phyloP scores from a whole-genome alignment of 2,113 vertebrate species.

The Paramisgurnus dabryanus region DNA sequence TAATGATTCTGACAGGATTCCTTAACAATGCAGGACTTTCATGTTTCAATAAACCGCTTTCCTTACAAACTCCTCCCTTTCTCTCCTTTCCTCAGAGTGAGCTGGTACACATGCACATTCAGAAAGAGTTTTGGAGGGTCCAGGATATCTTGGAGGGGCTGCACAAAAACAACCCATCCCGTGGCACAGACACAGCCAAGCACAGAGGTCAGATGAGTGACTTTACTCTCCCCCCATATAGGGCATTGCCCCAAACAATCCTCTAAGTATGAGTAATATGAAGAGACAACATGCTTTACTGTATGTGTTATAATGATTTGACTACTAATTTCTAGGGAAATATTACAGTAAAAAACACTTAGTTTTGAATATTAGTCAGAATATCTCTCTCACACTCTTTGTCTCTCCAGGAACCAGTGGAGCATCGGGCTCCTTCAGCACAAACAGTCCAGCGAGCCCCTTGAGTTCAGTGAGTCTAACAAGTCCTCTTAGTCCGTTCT shows the following conservation, averaged over 20 bases:
- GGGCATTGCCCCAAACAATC: not conserved
- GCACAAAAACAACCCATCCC: conserved; percentile 88
- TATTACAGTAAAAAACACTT: not conserved
- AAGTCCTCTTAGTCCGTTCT: conserved; percentile 94
- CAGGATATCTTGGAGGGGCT: conserved; percentile 95
- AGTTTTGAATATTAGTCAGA: not conserved
- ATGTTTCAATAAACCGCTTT: conserved; percentile 7
- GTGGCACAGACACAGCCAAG: conserved; percentile 91
- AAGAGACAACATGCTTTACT: not conserved
- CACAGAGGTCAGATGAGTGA: conserved; percentile 79
- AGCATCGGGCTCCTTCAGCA: conserved; percentile 85
- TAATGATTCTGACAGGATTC: conserved; percentile 19
- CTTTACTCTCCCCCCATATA: not conserved
- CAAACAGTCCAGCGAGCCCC: conserved; percentile 95
- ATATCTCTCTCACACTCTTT: not conserved
- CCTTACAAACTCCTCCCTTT: not conserved
- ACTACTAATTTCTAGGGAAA: not conserved
- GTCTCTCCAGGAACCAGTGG: conserved; percentile 76
- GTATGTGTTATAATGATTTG: not conserved
- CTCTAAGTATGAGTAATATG: not conserved
- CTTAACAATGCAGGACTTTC: conserved; percentile 32
- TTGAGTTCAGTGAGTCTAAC: conserved; percentile 94
- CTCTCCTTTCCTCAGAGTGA: conserved; percentile 76
- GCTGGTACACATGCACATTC: conserved; percentile 85
- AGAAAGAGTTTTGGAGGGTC: conserved; percentile 96